A percentile compares a stretch with the other conserved stretches of the same genome.
phyloP scores from a whole-genome alignment of 2,888 invertebrate species.

The Rotaria magnacalcarata region DNA sequence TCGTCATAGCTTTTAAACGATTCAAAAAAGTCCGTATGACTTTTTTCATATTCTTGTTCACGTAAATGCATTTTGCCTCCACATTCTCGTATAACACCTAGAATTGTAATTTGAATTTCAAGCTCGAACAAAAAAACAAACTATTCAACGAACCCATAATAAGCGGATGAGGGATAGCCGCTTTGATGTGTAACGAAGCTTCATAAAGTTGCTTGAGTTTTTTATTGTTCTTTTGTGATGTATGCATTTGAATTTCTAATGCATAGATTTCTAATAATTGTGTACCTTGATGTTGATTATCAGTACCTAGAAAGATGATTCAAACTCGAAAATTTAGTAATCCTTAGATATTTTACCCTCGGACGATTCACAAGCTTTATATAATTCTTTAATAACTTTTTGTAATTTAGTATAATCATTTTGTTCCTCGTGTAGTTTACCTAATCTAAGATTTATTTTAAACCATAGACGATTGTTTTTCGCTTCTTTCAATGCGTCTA shows the following conservation, averaged over 20 bases:
- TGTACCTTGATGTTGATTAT: conserved; percentile 90
- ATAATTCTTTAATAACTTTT: conserved; percentile 90
- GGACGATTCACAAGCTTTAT: conserved; percentile 72
- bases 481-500: conserved; percentile 74
- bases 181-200: conserved; percentile 94
- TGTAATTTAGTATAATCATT: conserved; percentile 87
- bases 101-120: neutral
- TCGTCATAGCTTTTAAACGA: conserved; percentile 99
- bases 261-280: conserved; percentile 96
- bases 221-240: conserved; percentile 98
- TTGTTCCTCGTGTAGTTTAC: conserved; percentile 93
- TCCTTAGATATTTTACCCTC: neutral
- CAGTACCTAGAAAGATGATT: conserved; percentile 78
- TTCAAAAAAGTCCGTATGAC: conserved; percentile 98
- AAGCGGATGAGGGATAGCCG: conserved; percentile 96
- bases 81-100: conserved; percentile 68
- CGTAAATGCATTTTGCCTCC: conserved; percentile 98
- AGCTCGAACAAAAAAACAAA: neutral
- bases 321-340: too few relatives aligned
- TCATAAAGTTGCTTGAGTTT: conserved; percentile 82
- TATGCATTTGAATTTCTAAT: conserved; percentile 98
- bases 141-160: conserved; percentile 74
- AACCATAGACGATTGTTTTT: conserved; percentile 99
- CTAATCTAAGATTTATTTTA: conserved; percentile 96
- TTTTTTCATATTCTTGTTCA: conserved; percentile 95